Conservation (phyloP, 53 echinoderm and acorn worm genomes). For the Luidia sarsii region DNA sequence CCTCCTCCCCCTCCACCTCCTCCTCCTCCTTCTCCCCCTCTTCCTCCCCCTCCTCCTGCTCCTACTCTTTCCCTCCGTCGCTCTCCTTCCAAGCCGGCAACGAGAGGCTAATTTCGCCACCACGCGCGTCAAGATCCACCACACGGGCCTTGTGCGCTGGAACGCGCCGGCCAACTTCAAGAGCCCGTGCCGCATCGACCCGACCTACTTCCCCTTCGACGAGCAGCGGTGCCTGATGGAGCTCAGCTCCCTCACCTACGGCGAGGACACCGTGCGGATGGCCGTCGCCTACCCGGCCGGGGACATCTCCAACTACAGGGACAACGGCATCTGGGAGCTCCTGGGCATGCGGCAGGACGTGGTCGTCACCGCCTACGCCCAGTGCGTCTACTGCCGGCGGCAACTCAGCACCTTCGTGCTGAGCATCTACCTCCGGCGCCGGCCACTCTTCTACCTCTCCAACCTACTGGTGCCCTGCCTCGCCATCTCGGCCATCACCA, state of each 20-base stretch:
- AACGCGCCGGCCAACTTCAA: constrained; percentile 13
- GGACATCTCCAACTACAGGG: constrained; percentile 68
- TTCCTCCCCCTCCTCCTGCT: too few relatives aligned
- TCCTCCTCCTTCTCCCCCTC: too few relatives aligned
- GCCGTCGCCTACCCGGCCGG: neutral
- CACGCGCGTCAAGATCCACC: too few relatives aligned
- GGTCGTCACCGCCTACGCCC: constrained; percentile 58
- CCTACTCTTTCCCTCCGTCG: too few relatives aligned
- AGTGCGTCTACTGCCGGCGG: constrained; percentile 65
- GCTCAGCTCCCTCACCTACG: constrained; percentile 33
- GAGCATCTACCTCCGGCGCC: constrained; percentile 65
- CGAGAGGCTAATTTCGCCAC: too few relatives aligned
- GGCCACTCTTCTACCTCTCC: constrained; percentile 72
- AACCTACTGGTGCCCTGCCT: constrained; percentile 70
- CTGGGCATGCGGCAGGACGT: constrained; percentile 69
- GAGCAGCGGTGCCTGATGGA: neutral
- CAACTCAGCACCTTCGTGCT: constrained; percentile 64
- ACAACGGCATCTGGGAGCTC: constrained; percentile 88
- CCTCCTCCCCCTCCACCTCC: too few relatives aligned
- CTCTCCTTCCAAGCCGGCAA: too few relatives aligned
- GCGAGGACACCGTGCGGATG: neutral
- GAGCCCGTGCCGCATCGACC: constrained; percentile 25
- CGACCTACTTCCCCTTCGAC: constrained; percentile 44
- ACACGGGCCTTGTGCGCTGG: constrained; percentile 20
- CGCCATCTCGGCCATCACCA: constrained; percentile 65